Evolutionary conservation across 1,140 invertebrate genomes (phyloP).

Genomic region (Musca domestica): DNA sequence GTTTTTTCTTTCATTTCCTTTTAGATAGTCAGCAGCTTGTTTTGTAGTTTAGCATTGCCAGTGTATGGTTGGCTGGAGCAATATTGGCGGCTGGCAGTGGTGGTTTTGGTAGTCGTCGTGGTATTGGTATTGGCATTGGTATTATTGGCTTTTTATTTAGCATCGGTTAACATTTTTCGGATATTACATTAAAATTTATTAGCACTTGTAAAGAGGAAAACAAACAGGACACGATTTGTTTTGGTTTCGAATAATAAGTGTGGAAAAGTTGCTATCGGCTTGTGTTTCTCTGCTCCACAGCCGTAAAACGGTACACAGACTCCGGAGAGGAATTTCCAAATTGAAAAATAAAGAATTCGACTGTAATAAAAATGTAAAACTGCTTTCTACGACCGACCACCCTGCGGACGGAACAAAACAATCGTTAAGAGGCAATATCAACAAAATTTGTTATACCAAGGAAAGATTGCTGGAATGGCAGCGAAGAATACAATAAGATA

Average conservation of each 20-base stretch:
- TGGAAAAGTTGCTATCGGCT: too few relatives aligned
- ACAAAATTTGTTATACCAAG: too few relatives aligned
- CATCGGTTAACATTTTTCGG: constrained; percentile 19
- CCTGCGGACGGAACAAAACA: not conserved
- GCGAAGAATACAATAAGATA: too few relatives aligned
- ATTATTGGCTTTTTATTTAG: constrained; percentile 9
- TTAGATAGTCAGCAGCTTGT: not conserved
- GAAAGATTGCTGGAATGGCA: too few relatives aligned
- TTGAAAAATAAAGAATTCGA: not conserved
- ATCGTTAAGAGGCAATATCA: not conserved
- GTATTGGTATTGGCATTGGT: not conserved
- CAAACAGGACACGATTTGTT: constrained; percentile 21
- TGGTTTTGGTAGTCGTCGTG: not conserved
- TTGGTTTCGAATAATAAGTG: constrained; percentile 11
- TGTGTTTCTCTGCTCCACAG: too few relatives aligned
- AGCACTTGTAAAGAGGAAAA: constrained; percentile 19
- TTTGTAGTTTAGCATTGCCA: too few relatives aligned
- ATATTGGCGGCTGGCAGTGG: not conserved
- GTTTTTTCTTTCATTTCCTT: not conserved
- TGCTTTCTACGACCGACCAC: not conserved
- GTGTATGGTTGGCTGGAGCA: too few relatives aligned
- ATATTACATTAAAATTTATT: constrained; percentile 22
- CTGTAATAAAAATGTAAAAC: constrained; percentile 4
- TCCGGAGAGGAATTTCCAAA: not conserved
- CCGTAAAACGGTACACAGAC: too few relatives aligned